Base-by-base conservation (phyloP, 2,888 invertebrate species). In the Melieria omissa region DNA sequence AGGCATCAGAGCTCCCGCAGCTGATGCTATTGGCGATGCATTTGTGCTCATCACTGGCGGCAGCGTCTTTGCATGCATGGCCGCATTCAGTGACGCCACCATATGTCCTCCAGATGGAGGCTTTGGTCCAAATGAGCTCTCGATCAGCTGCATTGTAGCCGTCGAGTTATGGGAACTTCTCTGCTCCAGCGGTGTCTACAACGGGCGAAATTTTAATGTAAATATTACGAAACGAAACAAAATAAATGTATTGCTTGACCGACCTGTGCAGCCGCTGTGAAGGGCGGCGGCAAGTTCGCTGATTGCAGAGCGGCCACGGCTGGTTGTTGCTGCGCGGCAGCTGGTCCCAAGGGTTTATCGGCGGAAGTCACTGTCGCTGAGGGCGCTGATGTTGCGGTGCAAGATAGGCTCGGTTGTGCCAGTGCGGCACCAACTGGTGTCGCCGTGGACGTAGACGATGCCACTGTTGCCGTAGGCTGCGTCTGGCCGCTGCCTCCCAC, bases 251-350 rank as follows among this genome's bases (percentile, higher is more conserved):
- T 29, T 29, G 3, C 46, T 62, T 55, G 3, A 41, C 76, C 79
- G 78, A 85, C 85, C 85, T 84, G 84, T 80, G 81, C 81, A 80
- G 82, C 81, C 82, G 88, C 85, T 79, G 86, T 87, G 86, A 90
- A 91, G 78, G 90, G 90, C 79, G 91, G 91, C 76, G 90, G 91
- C 78, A 90, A 88, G 78, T 90, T 90, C 80, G 91, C 90, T 79
- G 91, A 90, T 75, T 91, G 91, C 80, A 91, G 88, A 78, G 90
- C 89, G 80, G 92, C 91, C 80, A 92, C 92, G 82, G 93, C 92
- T 80, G 54, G 44, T 72, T 55, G 47, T 78, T 80, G 58, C 65
- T 78, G 55, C 61, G 64, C 10, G 16, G 72, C 49, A 46, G 72
- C n/a, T 65, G 68, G 68, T 49, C 66, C 66, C 67, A 67, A 63